Evolutionary conservation across 2,113 vertebrate species (phyloP).

Genomic region (Oncorhynchus kisutch): DNA sequence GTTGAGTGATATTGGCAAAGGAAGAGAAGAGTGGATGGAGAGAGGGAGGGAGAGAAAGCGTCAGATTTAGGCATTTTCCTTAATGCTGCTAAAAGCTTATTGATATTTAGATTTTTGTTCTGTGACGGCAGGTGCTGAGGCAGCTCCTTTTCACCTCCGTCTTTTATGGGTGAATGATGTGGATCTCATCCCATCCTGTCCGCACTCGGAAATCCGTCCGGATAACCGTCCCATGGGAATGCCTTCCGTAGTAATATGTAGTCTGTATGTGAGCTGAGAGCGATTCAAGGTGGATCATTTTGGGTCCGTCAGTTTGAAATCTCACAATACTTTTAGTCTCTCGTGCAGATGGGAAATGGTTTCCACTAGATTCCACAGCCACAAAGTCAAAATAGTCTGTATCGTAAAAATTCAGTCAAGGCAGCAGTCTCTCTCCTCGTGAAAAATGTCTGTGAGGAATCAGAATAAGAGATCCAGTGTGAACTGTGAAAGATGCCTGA

Average conservation of each 20-base stretch:
- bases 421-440: no score
- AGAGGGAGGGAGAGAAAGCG: slow-evolving; percentile 58
- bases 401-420: no score
- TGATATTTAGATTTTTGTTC: slow-evolving; percentile 80
- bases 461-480: no score
- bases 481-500: no score
- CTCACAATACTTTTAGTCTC: not conserved
- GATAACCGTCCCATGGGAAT: slow-evolving; percentile 59
- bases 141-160: slow-evolving; percentile 63
- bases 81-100: slow-evolving; percentile 83
- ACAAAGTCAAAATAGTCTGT: no score
- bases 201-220: slow-evolving; percentile 1
- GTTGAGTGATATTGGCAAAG: slow-evolving; percentile 80
- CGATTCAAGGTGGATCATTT: slow-evolving; percentile 32
- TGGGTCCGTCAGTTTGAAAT: slow-evolving; percentile 22
- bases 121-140: slow-evolving; percentile 67
- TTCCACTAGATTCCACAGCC: no score
- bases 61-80: slow-evolving; percentile 82
- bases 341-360: no score
- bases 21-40: slow-evolving; percentile 44
- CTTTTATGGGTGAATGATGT: slow-evolving; percentile 40
- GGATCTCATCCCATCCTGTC: slow-evolving; percentile 44
- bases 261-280: slow-evolving; percentile 6
- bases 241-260: not conserved
- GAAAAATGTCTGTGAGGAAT: no score